Evolutionary conservation across 1,140 invertebrate genomes (phyloP), one percentile per base, ranked within the genome.

Genomic region (Drosophila grimshawi): DNA sequence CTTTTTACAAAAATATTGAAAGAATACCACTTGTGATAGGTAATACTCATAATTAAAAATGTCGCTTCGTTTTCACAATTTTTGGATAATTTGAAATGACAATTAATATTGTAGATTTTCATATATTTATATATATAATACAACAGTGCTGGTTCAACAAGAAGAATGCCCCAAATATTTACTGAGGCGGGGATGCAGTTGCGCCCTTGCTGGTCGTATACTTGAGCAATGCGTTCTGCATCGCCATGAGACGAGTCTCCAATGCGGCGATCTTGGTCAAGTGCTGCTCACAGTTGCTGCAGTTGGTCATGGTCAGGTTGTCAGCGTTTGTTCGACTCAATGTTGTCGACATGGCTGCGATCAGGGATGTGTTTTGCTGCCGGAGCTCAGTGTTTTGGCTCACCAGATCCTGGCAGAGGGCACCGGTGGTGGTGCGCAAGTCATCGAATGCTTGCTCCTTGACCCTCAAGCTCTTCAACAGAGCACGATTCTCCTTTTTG

Each of bases 401-500:
- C 0, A 78, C 4, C 6, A 86, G 43, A 4, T 80, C 43, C 2
- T 82, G 61, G 41, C 70, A 81, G 4, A 66, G 7, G 2, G 41
- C 10, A 32, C 52, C 57, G 0, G 59, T 75, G 10, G 82, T 73
- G 5, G 62, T 43, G 5, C 52, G 76, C 3, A 81, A 46, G 1
- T 76, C 76, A 4, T 52, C 49, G 0, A 86, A 19, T 0, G 71
- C 75, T 33, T 86, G 70, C 4, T 83, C 81, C 4, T 72, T 68
- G 4, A 52, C 49, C 5, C 39, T 56, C 0, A 85, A 53, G 3
- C 7, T 56, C 5, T 65, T 72, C 1, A 57, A 43, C 0, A 85
- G 49, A 0, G 49, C 10, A 1, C 89, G 69, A 69, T 90, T 91
- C 48, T 92, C 82, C 27, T 81, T 88, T 51, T 91, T 92, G 0